Evolutionary conservation across 2,113 vertebrate genomes (phyloP), one percentile per base, ranked within the genome.

Genomic region (Chaetodon auriga): DNA sequence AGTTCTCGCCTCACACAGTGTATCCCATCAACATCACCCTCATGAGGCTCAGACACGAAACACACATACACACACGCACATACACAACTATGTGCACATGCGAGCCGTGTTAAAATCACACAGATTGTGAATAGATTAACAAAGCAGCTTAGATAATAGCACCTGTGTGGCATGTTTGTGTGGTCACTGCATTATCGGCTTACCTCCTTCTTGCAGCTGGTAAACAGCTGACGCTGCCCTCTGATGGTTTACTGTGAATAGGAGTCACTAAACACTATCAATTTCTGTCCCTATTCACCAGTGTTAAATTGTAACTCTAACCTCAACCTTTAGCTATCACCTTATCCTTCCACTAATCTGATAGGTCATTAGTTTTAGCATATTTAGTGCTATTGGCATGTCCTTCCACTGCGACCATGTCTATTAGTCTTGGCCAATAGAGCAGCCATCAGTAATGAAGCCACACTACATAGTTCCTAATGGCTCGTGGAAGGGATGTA

Each of bases 401-500:
- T 73, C 77, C 14, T 35, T 87, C 83, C 81, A 83, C 84, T 81
- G 81, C 81, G 83, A 82, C 87, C 78, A 78, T 65, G 81, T 85
- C 84, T 82, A 85, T 87, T 92, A 83, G 86, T 87, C 77, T 66
- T 87, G 78, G 82, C 65, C 78, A 88, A 90, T 90, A 78, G 82
- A 88, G 88, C 85, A 88, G 88, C 89, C 68, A 64, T 75, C 83
- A 83, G 75, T 88, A 87, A 90, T 90, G 78, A 87, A 90, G 79
- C 90, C 83, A 81, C 85, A 88, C 66, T 84, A 41, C 81, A 84
- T 62, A 54, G 64, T 48, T 75, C 60, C 70, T 87, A 86, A 90
- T 85, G 71, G 77, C 81, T 81, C 76, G 72, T 76, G 78, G 75
- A 80, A 62, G 25, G 70, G 62, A 86, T 87, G 77, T 89, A 91